phyloP scores from a whole-genome alignment of 2,888 invertebrate genomes.

The Pachymerium ferrugineum region DNA sequence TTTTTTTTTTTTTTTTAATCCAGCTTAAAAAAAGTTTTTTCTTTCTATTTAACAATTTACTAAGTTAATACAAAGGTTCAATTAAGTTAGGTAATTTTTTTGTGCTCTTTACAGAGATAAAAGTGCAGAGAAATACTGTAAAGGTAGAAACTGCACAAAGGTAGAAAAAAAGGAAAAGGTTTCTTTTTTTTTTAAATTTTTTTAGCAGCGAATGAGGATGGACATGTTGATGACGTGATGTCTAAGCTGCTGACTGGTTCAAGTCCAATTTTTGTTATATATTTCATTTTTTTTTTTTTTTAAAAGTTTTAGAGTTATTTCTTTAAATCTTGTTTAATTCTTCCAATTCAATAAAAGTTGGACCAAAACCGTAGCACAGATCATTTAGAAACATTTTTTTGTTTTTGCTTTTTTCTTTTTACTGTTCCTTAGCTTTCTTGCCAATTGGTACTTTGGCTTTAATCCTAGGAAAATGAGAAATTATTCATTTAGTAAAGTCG shows the following conservation, averaged over 20 bases:
- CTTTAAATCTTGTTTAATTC: neutral
- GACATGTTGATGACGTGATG: neutral
- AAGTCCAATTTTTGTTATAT: neutral
- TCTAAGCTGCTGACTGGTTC: neutral
- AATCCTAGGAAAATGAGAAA: conserved; percentile 57
- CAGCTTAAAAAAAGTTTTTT: neutral
- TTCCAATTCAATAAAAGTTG: neutral
- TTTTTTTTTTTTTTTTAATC: neutral
- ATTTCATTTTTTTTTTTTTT: neutral
- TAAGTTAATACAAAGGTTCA: too few species aligned
- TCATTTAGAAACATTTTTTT: neutral
- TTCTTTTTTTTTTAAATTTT: neutral
- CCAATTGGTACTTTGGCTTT: conserved; percentile 83
- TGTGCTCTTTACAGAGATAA: neutral
- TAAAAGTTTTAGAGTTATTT: neutral
- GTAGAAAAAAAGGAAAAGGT: neutral
- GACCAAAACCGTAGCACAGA: too few species aligned
- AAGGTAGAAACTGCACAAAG: conserved; percentile 1
- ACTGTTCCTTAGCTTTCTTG: conserved; percentile 79
- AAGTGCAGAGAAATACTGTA: conserved; percentile 5
- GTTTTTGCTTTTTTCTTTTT: conserved; percentile 46
- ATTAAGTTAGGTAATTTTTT: neutral
- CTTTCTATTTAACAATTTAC: neutral
- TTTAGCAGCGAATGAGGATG: conserved; percentile 23
- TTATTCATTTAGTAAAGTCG: neutral